phyloP scores from a whole-genome alignment of 2,888 invertebrate species.

The Amiota communis region DNA sequence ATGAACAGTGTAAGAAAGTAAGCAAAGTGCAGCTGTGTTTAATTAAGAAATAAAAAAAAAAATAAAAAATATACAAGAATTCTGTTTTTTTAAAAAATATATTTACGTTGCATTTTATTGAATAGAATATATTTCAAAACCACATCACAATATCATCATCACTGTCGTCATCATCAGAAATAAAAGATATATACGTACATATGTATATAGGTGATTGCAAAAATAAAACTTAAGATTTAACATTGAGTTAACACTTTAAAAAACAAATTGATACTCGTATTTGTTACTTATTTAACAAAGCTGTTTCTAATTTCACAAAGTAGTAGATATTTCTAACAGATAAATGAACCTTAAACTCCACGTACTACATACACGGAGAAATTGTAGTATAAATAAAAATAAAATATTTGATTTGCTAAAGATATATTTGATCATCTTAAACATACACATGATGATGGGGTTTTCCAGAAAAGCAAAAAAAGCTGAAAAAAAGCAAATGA shows the following conservation, averaged over 20 bases:
- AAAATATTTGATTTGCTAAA: conserved; percentile 26
- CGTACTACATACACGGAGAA: no score
- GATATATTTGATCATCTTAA: conserved; percentile 38
- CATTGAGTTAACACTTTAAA: conserved; percentile 43
- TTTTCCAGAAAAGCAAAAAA: conserved; percentile 46
- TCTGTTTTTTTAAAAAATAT: not conserved
- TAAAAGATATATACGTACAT: conserved; percentile 15
- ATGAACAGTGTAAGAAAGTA: no score
- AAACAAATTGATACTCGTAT: conserved; percentile 6
- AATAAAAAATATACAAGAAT: not conserved
- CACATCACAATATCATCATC: not conserved
- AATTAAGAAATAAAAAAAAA: conserved; percentile 47
- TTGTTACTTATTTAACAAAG: conserved; percentile 52
- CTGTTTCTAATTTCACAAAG: conserved; percentile 47
- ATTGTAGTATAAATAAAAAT: not conserved
- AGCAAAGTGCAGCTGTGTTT: conserved; percentile 51
- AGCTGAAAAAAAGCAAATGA: not conserved
- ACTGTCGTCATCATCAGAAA: not conserved
- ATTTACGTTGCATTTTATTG: not conserved
- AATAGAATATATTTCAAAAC: not conserved
- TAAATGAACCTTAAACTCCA: not conserved
- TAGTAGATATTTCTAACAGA: not conserved
- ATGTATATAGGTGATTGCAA: not conserved
- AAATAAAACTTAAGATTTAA: conserved; percentile 56
- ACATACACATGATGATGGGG: conserved; percentile 17